Evolutionary conservation across 2,113 vertebrate species (phyloP).

Genomic region (Calidris pygmaea): DNA sequence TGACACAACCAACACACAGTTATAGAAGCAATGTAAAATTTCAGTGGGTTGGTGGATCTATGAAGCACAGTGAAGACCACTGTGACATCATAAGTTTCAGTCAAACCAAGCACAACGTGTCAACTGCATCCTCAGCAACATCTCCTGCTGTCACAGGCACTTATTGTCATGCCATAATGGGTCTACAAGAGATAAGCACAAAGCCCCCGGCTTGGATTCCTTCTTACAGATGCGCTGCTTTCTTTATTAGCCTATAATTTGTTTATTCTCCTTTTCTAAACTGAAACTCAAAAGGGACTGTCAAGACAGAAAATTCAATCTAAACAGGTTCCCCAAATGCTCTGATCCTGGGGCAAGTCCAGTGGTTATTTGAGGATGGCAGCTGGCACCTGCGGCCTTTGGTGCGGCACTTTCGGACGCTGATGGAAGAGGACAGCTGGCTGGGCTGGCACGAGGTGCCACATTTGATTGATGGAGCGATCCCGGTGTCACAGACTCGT

Average conservation of each 20-base stretch:
- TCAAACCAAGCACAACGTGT: not conserved
- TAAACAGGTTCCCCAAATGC: conserved; percentile 9
- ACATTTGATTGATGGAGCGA: conserved; percentile 76
- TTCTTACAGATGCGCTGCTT: not conserved
- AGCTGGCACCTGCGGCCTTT: conserved; percentile 74
- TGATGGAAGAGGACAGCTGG: conserved; percentile 87
- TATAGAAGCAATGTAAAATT: not conserved
- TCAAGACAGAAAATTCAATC: conserved; percentile 50
- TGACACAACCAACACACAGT: not conserved
- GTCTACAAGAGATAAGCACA: not conserved
- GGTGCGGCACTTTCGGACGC: conserved; percentile 61
- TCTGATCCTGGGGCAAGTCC: conserved; percentile 62
- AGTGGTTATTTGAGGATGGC: conserved; percentile 68
- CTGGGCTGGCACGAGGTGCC: conserved; percentile 75
- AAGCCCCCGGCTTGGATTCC: not conserved
- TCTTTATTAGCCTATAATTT: conserved; percentile 57
- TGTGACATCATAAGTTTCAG: not conserved
- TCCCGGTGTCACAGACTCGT: conserved; percentile 49
- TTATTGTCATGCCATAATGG: accelerated
- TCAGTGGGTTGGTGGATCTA: not conserved
- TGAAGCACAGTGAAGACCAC: not conserved
- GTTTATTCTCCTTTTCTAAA: conserved; percentile 61
- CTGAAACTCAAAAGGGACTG: conserved; percentile 7
- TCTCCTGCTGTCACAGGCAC: not conserved
- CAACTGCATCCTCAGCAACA: not conserved